phyloP scores from a whole-genome alignment of 2,797 vertebrate species.

The Pseudochirops cupreus region DNA sequence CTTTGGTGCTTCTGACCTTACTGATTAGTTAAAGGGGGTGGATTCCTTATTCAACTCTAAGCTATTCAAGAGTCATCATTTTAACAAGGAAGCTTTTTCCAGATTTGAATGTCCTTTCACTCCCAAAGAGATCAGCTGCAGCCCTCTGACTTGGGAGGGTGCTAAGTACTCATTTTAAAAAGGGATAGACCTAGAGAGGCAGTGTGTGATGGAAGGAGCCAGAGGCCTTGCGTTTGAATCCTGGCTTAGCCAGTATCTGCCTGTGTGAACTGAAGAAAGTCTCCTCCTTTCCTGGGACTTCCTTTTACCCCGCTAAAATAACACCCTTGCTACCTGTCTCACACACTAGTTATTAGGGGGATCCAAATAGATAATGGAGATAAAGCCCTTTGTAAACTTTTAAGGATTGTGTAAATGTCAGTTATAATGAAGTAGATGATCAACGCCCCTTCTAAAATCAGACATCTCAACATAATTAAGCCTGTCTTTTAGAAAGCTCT shows the following conservation, averaged over 20 bases:
- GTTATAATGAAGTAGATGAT: neutral
- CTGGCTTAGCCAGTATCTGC: neutral
- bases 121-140: neutral
- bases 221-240: neutral
- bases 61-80: neutral
- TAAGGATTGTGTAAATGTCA: neutral
- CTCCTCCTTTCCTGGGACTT: neutral
- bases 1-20: neutral
- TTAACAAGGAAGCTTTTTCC: neutral
- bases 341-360: neutral
- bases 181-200: neutral
- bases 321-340: neutral
- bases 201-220: neutral
- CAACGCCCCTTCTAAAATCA: neutral
- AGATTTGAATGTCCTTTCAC: neutral
- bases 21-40: neutral
- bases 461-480: neutral
- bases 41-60: neutral
- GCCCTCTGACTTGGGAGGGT: neutral
- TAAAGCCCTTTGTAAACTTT: neutral
- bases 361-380: neutral
- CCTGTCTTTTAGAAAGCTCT: neutral
- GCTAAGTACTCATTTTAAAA: neutral
- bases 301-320: neutral
- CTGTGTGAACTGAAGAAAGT: neutral